These are phyloP conservation scores for Festucalex cinctus DNA, from an alignment of 2,113 vertebrate species.

Conservation along the genomic window DNA sequence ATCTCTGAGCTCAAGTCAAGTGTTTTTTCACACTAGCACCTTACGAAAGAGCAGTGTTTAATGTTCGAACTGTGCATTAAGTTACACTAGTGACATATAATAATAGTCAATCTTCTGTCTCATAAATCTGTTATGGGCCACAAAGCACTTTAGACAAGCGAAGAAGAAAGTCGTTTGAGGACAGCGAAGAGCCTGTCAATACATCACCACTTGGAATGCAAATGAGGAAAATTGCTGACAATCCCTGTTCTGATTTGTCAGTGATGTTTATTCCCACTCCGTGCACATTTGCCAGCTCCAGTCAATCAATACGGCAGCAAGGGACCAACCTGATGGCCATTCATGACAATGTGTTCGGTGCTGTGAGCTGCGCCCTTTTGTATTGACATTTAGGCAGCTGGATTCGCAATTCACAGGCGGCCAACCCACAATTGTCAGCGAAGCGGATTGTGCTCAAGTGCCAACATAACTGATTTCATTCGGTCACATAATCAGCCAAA, in stretches of 20 bases:
- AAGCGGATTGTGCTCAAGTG: neutral
- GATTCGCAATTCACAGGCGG: slow-evolving; percentile 30
- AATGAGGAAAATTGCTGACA: slow-evolving; percentile 65
- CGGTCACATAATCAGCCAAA: neutral
- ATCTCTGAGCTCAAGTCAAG: no score
- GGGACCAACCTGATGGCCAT: slow-evolving; percentile 26
- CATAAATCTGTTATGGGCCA: neutral
- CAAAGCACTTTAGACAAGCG: neutral
- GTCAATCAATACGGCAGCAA: slow-evolving; percentile 54
- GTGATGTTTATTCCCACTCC: slow-evolving; percentile 48
- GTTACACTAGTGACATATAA: neutral
- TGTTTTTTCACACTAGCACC: no score
- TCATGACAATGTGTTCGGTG: slow-evolving; percentile 54
- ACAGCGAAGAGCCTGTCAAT: slow-evolving; percentile 46
- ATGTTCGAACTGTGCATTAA: no score
- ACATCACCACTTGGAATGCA: slow-evolving; percentile 45
- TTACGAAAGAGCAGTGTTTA: no score
- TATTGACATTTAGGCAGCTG: slow-evolving; percentile 41
- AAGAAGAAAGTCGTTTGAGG: neutral
- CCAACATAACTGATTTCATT: neutral
- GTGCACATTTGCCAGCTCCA: slow-evolving; percentile 38
- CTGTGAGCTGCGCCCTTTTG: slow-evolving; percentile 34
- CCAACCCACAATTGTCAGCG: slow-evolving; percentile 42
- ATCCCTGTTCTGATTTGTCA: slow-evolving; percentile 43
- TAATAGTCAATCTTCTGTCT: neutral